These are phyloP conservation scores for Endomychus coccineus DNA, from an alignment of 2,888 invertebrate species.

Conservation along the genomic window DNA sequence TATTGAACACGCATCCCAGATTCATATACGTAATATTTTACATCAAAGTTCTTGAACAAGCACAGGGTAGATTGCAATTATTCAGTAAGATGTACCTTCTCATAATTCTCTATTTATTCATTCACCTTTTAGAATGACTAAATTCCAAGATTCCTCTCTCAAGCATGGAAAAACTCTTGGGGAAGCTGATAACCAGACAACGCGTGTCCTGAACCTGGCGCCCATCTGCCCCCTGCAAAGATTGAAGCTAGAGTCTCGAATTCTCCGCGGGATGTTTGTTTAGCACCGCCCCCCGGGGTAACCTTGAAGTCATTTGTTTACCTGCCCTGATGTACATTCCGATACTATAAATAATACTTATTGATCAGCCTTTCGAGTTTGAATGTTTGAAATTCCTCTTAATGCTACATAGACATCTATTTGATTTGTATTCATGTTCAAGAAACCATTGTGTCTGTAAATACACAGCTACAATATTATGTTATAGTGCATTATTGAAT, in stretches of 20 bases:
- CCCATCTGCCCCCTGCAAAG: background rate
- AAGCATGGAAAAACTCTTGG: too few relatives aligned
- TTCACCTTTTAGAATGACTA: too few relatives aligned
- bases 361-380: too few relatives aligned
- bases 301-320: conserved; percentile 38
- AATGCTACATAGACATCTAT: conserved; percentile 34
- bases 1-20: too few relatives aligned
- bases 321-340: conserved; percentile 34
- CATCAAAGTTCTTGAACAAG: too few relatives aligned
- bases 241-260: background rate
- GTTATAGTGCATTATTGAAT: conserved; percentile 34
- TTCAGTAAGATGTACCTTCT: too few relatives aligned
- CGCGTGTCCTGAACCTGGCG: too few relatives aligned
- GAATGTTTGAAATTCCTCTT: conserved; percentile 30
- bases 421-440: conserved; percentile 37
- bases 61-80: too few relatives aligned
- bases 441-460: conserved; percentile 33
- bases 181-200: too few relatives aligned
- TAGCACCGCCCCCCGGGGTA: conserved; percentile 28
- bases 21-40: too few relatives aligned
- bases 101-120: too few relatives aligned
- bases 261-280: conserved; percentile 1
- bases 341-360: conserved; percentile 41
- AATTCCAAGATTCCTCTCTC: too few relatives aligned
- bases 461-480: conserved; percentile 36